A percentile compares a stretch with the other conserved stretches of the same genome.
Conservation (phyloP, 2,797 vertebrate genomes). For the Fringilla coelebs region DNA sequence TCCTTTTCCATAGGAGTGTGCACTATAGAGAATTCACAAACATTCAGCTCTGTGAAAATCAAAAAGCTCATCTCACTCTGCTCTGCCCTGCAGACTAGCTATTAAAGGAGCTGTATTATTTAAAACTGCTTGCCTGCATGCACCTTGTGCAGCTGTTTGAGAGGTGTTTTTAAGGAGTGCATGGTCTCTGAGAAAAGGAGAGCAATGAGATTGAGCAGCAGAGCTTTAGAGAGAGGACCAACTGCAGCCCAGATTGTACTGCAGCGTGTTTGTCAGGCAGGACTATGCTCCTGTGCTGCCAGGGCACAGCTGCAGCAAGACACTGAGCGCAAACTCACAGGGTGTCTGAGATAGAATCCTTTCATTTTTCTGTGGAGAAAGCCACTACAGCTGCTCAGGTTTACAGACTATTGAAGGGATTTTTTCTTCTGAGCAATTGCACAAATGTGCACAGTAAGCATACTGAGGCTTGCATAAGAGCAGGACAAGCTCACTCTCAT, state of each 20-base stretch:
- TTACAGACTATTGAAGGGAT: neutral
- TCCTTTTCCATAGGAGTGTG: neutral
- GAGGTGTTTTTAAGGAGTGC: neutral
- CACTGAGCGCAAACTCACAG: neutral
- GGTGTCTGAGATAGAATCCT: neutral
- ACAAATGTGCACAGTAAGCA: constrained; percentile 44
- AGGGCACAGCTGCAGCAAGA: neutral
- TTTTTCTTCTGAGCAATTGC: constrained; percentile 18
- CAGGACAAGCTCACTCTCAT: neutral
- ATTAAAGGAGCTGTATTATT: constrained; percentile 5
- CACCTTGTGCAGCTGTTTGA: neutral
- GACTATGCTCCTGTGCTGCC: neutral
- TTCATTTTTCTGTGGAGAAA: neutral
- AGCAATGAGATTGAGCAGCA: neutral
- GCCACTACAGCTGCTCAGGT: neutral
- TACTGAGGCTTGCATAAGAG: neutral
- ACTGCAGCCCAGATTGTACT: neutral
- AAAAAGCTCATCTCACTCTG: neutral
- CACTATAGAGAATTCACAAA: neutral
- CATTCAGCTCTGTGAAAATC: neutral
- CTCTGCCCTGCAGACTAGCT: neutral
- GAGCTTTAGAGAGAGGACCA: neutral
- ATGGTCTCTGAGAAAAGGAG: neutral
- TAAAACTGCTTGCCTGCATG: neutral
- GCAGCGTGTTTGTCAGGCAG: neutral